phyloP scores from a whole-genome alignment of 1,140 invertebrate species.

The Lepidurus apus region DNA sequence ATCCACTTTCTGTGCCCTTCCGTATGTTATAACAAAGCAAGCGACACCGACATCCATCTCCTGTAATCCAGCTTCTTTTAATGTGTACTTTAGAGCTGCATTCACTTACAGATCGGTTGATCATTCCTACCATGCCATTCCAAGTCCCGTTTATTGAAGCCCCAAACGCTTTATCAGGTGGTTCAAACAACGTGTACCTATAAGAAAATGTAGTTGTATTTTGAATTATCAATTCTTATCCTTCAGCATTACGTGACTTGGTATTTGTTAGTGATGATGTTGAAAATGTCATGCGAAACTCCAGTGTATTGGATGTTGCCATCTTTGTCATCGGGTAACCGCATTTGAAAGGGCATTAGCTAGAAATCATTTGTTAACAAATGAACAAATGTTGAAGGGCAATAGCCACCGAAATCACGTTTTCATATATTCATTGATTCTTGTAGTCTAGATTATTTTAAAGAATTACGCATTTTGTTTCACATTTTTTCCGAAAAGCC shows the following conservation, averaged over 20 bases:
- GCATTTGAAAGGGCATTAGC: background rate
- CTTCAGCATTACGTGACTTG: background rate
- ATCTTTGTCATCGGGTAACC: background rate
- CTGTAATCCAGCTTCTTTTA: background rate
- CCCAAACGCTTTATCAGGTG: conserved; percentile 25
- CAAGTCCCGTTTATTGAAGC: conserved; percentile 23
- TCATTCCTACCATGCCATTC: conserved; percentile 29
- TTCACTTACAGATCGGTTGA: conserved; percentile 11
- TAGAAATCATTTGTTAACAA: background rate
- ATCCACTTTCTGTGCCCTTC: conserved; percentile 11
- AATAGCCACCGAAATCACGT: too few species aligned
- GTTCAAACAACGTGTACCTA: conserved; percentile 19
- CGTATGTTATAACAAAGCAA: conserved; percentile 24
- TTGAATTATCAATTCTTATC: background rate
- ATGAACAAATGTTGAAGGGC: background rate
- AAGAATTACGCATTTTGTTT: too few species aligned
- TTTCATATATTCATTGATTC: too few species aligned
- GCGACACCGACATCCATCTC: conserved; percentile 18
- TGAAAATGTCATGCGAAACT: conserved; percentile 2
- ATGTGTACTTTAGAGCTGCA: background rate
- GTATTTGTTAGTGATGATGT: background rate
- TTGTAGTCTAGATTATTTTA: too few species aligned
- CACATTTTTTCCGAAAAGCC: too few species aligned
- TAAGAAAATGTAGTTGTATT: background rate
- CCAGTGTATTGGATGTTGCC: background rate